Conservation (phyloP, 1,140 invertebrate species). For the Drosophila kohkoa region DNA sequence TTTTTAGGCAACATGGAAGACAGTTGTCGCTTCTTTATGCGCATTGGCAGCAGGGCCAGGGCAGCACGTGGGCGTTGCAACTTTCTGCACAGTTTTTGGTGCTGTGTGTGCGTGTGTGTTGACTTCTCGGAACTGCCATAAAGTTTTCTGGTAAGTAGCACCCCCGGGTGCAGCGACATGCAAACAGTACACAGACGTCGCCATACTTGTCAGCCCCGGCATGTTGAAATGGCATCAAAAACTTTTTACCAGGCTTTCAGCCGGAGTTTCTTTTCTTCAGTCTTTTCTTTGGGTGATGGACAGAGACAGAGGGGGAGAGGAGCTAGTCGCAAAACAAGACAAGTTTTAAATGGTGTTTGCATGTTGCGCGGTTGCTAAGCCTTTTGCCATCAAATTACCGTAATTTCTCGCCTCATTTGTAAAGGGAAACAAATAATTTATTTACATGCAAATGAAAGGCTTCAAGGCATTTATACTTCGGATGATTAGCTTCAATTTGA, state of each 20-base stretch:
- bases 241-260: conserved; percentile 47
- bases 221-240: conserved; percentile 79
- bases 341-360: conserved; percentile 83
- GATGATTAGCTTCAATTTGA: too few species aligned
- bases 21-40: conserved; percentile 45
- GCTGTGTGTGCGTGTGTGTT: conserved; percentile 31
- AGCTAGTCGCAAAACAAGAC: conserved; percentile 39
- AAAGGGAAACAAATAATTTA: conserved; percentile 40
- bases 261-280: background rate
- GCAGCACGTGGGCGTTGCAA: conserved; percentile 6
- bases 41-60: background rate
- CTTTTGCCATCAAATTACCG: conserved; percentile 56
- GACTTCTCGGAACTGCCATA: conserved; percentile 64
- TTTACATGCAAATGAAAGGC: conserved; percentile 14
- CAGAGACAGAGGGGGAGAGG: conserved; percentile 1
- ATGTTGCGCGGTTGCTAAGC: conserved; percentile 62
- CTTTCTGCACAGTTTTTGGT: conserved; percentile 30
- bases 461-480: too few species aligned
- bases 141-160: conserved; percentile 76
- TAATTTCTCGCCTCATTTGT: conserved; percentile 66
- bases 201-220: conserved; percentile 54
- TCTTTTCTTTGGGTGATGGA: conserved; percentile 1
- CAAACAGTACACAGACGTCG: conserved; percentile 68
- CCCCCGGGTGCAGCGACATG: conserved; percentile 56
- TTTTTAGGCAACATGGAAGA: conserved; percentile 65